These are phyloP conservation scores for Entomobrya proxima DNA, from an alignment of 2,888 invertebrate species.

Conservation along the genomic window DNA sequence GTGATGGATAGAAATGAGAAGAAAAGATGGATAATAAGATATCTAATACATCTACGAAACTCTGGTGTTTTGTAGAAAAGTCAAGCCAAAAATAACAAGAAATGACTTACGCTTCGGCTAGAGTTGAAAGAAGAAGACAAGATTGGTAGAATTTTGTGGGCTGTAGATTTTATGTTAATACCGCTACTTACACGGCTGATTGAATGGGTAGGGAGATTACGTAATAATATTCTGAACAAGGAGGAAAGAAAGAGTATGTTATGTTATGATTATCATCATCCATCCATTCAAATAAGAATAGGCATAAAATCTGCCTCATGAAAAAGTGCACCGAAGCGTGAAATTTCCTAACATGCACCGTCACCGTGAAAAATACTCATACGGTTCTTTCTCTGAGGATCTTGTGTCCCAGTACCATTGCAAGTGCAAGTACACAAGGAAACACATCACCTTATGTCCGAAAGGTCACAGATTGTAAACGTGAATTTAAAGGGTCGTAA, in stretches of 20 bases:
- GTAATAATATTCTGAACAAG: neutral
- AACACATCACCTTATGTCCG: neutral
- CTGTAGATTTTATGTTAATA: slow-evolving; percentile 57
- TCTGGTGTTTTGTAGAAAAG: slow-evolving; percentile 20
- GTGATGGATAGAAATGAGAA: slow-evolving; percentile 47
- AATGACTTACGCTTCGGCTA: slow-evolving; percentile 40
- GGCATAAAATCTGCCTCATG: slow-evolving; percentile 2
- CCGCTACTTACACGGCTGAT: slow-evolving; percentile 39
- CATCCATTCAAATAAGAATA: neutral
- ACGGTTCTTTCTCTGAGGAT: neutral
- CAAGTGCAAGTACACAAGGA: neutral
- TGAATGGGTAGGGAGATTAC: slow-evolving; percentile 15
- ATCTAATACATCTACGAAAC: neutral
- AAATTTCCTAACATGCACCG: slow-evolving; percentile 44
- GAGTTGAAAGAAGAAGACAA: slow-evolving; percentile 21
- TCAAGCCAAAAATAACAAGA: slow-evolving; percentile 46
- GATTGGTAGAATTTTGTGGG: slow-evolving; percentile 49
- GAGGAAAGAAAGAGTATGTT: neutral
- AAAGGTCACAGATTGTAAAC: slow-evolving; percentile 54
- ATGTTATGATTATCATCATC: neutral
- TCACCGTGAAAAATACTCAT: neutral
- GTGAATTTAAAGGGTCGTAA: slow-evolving; percentile 50
- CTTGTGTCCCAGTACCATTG: neutral
- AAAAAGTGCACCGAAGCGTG: slow-evolving; percentile 12
- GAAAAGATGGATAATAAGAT: neutral